Conservation (phyloP, 2,888 invertebrate species). For the Caenorhabditis becei region DNA sequence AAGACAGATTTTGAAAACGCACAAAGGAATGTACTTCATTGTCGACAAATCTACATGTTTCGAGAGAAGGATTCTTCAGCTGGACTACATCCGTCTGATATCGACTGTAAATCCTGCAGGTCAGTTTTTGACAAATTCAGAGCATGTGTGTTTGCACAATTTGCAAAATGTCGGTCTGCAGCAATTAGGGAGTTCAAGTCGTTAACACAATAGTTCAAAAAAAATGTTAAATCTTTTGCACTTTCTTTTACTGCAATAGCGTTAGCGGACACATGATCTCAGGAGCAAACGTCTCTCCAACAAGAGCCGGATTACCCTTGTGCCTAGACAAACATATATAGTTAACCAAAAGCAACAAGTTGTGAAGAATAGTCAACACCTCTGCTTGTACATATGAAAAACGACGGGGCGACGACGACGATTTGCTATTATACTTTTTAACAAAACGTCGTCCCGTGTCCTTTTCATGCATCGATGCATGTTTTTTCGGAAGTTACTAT, state of each 20-base stretch:
- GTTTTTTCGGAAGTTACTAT: constrained; percentile 48
- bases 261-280: constrained; percentile 7
- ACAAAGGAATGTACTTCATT: no score
- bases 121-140: no score
- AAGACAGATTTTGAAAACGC: no score
- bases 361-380: constrained; percentile 57
- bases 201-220: neutral
- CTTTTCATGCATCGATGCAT: constrained; percentile 55
- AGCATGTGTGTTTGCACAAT: no score
- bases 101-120: no score
- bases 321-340: constrained; percentile 37
- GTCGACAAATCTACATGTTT: no score
- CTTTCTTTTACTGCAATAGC: neutral
- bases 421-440: constrained; percentile 45
- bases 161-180: no score
- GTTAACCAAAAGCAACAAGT: constrained; percentile 55
- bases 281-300: neutral
- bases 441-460: constrained; percentile 22
- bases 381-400: constrained; percentile 50
- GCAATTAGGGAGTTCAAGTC: neutral
- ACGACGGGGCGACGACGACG: constrained; percentile 31
- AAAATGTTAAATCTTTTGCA: neutral
- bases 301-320: constrained; percentile 5
- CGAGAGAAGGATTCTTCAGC: no score
- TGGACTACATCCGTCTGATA: no score